Conservation (phyloP, 2,888 invertebrate species). For the Pristionchus arcanus region DNA sequence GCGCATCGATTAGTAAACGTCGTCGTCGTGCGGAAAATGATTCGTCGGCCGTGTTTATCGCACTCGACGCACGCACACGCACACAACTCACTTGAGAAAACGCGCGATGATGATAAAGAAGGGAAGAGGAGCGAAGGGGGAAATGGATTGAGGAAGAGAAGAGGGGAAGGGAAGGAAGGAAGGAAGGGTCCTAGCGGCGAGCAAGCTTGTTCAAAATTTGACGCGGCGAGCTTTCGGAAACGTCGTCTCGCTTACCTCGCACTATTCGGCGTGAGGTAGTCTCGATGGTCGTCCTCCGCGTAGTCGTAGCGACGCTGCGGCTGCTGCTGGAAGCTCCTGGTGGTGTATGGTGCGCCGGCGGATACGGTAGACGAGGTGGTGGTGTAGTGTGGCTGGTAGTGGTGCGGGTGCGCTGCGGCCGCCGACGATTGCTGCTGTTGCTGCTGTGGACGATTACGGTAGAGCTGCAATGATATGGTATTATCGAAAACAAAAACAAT, state of each 20-base stretch:
- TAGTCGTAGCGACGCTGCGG: slow-evolving; percentile 29
- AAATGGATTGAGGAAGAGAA: background rate
- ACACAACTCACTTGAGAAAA: slow-evolving; percentile 49
- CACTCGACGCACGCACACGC: slow-evolving; percentile 14
- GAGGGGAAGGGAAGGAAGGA: slow-evolving; percentile 1
- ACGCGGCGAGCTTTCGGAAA: slow-evolving; percentile 22
- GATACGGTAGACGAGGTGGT: no score
- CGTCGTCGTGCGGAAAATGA: background rate
- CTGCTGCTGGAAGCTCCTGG: slow-evolving; percentile 1
- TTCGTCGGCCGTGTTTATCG: background rate
- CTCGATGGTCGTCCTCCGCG: slow-evolving; percentile 55
- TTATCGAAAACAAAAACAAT: slow-evolving; percentile 10
- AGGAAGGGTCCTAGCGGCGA: background rate
- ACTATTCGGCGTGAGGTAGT: slow-evolving; percentile 71
- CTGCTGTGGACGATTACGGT: slow-evolving; percentile 37
- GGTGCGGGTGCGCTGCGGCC: background rate
- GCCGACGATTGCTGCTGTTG: slow-evolving; percentile 32
- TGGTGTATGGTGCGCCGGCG: no score
- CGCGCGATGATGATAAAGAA: slow-evolving; percentile 2
- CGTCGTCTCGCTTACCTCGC: slow-evolving; percentile 59
- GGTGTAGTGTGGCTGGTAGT: slow-evolving; percentile 4
- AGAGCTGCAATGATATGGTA: slow-evolving; percentile 38
- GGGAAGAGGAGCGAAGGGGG: background rate
- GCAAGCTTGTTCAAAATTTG: slow-evolving; percentile 14
- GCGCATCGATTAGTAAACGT: slow-evolving; percentile 30